Evolutionary conservation across 1,140 invertebrate species (phyloP), one percentile per base, ranked within the genome.

Genomic region (Diorhabda sublineata): DNA sequence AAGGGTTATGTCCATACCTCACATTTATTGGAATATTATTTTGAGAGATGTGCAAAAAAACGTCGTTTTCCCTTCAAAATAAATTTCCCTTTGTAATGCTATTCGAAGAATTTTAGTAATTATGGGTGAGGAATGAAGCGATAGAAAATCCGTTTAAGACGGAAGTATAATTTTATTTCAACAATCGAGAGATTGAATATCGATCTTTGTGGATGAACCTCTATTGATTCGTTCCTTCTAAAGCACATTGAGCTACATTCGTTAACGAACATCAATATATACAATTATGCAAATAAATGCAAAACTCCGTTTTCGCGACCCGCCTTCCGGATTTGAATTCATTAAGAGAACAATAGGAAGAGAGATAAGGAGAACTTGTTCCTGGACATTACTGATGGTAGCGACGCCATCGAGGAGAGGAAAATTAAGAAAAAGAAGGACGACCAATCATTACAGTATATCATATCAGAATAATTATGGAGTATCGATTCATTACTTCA

Each of bases 191-290:
- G 47, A 52, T 52, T 52, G 47, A 52, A 52, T 52, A 52, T 52
- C n/a, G 47, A 4, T 52, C 47, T 52, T 52, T 52, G 47, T 52
- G 47, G 47, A 52, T 52, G 47, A 52, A 52, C 47, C 47, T 4
- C 47, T 52, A 52, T 52, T 52, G 47, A 52, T 52, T 52, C 47
- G 6, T 52, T 52, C 47, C 2, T 52, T 52, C 47, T 52, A 52
- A n/a, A 52, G 47, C 4, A 4, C 47, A 52, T 64, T 66, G 67
- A 78, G 74, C 74, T 77, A 77, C 77, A 79, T 78, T 80, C 77
- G 76, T 76, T 80, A 80, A 80, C 76, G 79, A 80, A 79, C 79
- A 80, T 78, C 79, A 80, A 79, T 80, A 79, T 79, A 78, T 77
- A 78, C 77, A 80, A 80, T 80, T 80, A 80, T 80, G 79, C 76